Conservation (phyloP, 2,113 vertebrate genomes). For the Nannobrachium achirus region DNA sequence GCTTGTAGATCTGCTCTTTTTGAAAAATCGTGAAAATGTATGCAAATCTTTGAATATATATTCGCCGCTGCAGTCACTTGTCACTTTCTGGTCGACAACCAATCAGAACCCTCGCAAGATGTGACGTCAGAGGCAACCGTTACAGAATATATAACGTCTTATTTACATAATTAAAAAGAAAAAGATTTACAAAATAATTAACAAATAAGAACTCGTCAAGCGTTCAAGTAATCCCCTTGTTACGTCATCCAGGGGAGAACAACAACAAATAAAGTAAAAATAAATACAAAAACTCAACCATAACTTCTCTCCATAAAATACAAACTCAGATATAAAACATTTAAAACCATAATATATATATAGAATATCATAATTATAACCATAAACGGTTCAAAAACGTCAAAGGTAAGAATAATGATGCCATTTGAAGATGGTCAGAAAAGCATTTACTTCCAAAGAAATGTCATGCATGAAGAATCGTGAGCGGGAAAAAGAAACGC, state of each 20-base stretch:
- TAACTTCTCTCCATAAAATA: slow-evolving; percentile 44
- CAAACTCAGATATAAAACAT: slow-evolving; percentile 54
- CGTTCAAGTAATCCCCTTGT: slow-evolving; percentile 75
- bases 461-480: slow-evolving; percentile 73
- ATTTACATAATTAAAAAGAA: too few relatives aligned
- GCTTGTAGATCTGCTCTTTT: too few relatives aligned
- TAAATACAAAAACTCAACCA: slow-evolving; percentile 42
- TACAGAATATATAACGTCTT: too few relatives aligned
- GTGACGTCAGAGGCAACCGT: too few relatives aligned
- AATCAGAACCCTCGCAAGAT: too few relatives aligned
- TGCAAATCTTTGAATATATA: too few relatives aligned
- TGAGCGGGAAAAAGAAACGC: too few relatives aligned
- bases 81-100: too few relatives aligned
- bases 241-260: slow-evolving; percentile 36
- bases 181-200: too few relatives aligned
- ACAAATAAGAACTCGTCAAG: too few relatives aligned
- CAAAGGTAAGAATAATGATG: slow-evolving; percentile 70
- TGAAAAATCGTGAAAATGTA: too few relatives aligned
- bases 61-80: too few relatives aligned
- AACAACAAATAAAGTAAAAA: slow-evolving; percentile 51
- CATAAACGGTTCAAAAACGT: slow-evolving; percentile 39
- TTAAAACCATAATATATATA: slow-evolving; percentile 61
- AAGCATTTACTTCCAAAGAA: slow-evolving; percentile 58
- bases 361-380: slow-evolving; percentile 23
- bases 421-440: slow-evolving; percentile 56